Percentiles rank a stretch among this genome's conserved stretches.
phyloP scores from a whole-genome alignment of 2,113 vertebrate genomes.

The Saccopteryx bilineata region DNA sequence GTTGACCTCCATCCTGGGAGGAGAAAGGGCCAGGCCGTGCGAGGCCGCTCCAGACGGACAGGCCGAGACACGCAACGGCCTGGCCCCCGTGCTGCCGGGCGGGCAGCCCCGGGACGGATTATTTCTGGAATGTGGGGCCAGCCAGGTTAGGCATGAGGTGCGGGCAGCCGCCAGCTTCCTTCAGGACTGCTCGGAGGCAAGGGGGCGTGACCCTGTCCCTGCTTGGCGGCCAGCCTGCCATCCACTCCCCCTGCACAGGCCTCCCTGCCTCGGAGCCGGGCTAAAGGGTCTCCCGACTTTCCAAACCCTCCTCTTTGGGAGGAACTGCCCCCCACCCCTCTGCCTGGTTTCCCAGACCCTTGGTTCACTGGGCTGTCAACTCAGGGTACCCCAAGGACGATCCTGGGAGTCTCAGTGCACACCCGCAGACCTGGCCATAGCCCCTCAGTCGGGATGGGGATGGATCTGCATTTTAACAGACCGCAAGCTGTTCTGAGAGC shows the following conservation, averaged over 20 bases:
- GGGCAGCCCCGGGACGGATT: not conserved
- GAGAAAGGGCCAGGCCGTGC: rapidly evolving
- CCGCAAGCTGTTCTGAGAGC: rapidly evolving
- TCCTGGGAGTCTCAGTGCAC: not conserved
- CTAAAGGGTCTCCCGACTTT: not conserved
- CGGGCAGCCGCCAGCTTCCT: not conserved
- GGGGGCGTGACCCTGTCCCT: not conserved
- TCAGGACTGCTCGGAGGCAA: not conserved
- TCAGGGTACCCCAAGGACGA: not conserved
- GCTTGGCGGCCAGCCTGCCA: not conserved
- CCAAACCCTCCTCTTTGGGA: too few relatives aligned
- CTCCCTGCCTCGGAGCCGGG: rapidly evolving
- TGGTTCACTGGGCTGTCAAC: rapidly evolving
- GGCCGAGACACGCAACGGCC: not conserved
- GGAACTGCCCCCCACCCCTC: too few relatives aligned
- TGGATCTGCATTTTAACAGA: not conserved
- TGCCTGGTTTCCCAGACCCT: too few relatives aligned
- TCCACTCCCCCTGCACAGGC: not conserved
- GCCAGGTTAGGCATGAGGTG: rapidly evolving
- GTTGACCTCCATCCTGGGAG: not conserved
- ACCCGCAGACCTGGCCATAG: not conserved
- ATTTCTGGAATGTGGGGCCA: conserved; percentile 45
- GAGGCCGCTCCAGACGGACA: not conserved
- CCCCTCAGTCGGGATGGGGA: not conserved
- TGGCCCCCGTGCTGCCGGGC: rapidly evolving